Conservation (phyloP, 2,888 invertebrate genomes). For the Tridacna gigas region DNA sequence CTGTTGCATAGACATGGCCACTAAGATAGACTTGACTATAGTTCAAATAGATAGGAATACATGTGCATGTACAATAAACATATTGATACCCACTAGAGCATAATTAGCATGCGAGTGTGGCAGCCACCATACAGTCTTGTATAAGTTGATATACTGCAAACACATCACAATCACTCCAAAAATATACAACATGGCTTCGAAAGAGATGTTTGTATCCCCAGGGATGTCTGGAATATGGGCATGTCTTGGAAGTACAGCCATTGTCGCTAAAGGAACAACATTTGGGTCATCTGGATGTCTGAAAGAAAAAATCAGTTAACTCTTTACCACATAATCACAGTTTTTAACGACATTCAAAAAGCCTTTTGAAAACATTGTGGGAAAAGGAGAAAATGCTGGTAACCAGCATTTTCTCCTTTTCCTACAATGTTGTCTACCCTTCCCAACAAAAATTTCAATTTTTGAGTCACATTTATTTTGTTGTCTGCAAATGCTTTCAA, state of each 20-base stretch:
- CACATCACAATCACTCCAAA: slow-evolving; percentile 90
- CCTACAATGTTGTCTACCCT: too few species aligned
- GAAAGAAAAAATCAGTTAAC: slow-evolving; percentile 36
- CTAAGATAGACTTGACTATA: too few species aligned
- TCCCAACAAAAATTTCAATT: too few species aligned
- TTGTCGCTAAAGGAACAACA: slow-evolving; percentile 77
- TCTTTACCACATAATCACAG: background rate
- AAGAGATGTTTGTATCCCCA: slow-evolving; percentile 92
- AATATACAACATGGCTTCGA: slow-evolving; percentile 93
- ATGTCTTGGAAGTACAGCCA: slow-evolving; percentile 83
- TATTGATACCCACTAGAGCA: slow-evolving; percentile 90
- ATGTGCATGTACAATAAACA: too few species aligned
- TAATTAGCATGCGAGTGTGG: slow-evolving; percentile 95
- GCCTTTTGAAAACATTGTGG: background rate
- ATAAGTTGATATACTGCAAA: slow-evolving; percentile 96
- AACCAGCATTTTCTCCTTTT: too few species aligned
- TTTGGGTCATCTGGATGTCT: slow-evolving; percentile 78
- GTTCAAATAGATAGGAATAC: too few species aligned
- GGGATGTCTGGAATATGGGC: slow-evolving; percentile 87
- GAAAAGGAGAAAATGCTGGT: background rate
- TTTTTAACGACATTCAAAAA: too few species aligned
- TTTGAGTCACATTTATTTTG: too few species aligned
- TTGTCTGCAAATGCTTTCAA: too few species aligned
- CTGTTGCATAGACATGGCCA: too few species aligned
- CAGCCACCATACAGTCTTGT: slow-evolving; percentile 98